Base-by-base conservation (phyloP, 2,888 invertebrate genomes). In the Callimorpha dominula region DNA sequence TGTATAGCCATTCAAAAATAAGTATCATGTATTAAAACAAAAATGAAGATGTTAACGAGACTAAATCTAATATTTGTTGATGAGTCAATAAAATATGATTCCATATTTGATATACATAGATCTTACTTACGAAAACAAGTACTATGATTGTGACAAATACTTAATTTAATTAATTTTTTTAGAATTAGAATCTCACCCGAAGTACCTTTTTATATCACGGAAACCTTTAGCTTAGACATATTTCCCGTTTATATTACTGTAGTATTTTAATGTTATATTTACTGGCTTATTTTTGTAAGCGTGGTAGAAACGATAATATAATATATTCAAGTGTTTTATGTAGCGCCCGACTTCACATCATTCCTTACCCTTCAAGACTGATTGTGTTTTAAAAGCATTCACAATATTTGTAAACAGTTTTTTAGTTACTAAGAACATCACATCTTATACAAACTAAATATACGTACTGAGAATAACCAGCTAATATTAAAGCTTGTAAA, bases 71-170 rank as follows among this genome's bases (percentile, higher is more conserved):
- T 42, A 42, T 15, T 15, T 63, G 42, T 63, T 42, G 8, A 8
- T 46, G 43, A 46, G 43, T 46, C 6, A 70, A 8, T 57, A 57
- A 20, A 52, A 15, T 5, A 52, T 6, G 4, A 57, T 20, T 57
- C 20, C 57, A 20, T 20, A 57, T 20, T 57, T 57, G 12, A 57
- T 20, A 57, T 4, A 20, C 43, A 46, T 46, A 46, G 0, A 46
- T 8, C 43, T 17, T 54, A n/a, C 11, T 9, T 52, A 52, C n/a
- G 20, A 40, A 42, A 42, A 50, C 7, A 65, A 69, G 50, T 65
- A 69, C 65, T 65, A 69, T 65, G 40, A 62, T 65, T 43, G 62
- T 66, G 70, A 64, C 42, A 52, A 69, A 62, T 70, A 73, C 52
- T 70, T 70, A 54, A 65, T 74, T 65, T 31, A 31, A 31, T 31